phyloP scores from a whole-genome alignment of 30 jellyfish, hydroid and myxozoan genomes.

The Sanderia malayensis region DNA sequence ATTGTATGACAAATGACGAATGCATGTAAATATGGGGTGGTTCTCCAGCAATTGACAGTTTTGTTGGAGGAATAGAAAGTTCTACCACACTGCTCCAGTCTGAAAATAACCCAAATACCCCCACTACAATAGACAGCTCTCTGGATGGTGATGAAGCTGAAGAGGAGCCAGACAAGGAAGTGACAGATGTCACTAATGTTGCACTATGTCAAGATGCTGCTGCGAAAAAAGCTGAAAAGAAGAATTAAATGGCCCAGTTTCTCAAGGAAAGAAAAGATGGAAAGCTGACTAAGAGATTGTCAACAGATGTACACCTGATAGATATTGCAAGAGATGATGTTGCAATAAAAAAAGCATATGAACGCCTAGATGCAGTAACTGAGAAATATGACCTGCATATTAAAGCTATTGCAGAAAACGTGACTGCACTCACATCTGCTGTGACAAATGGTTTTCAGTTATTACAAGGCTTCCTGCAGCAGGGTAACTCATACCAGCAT shows the following conservation, averaged over 20 bases:
- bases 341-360: neutral
- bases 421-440: neutral
- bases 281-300: neutral
- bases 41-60: constrained; percentile 25
- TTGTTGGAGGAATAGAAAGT: constrained; percentile 7
- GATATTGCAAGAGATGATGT: neutral
- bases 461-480: neutral
- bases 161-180: neutral
- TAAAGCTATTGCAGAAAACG: neutral
- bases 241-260: neutral
- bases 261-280: constrained; percentile 15
- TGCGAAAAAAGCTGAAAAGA: neutral
- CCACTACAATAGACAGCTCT: neutral
- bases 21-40: constrained; percentile 20
- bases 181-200: neutral
- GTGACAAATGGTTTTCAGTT: neutral
- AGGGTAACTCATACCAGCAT: neutral
- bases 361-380: neutral
- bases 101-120: neutral
- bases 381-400: neutral
- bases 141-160: neutral
- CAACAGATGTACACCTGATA: constrained; percentile 15
- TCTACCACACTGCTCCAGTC: neutral
- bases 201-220: neutral
- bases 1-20: constrained; percentile 8